Base-by-base conservation (phyloP, 2,888 invertebrate genomes). In the Cremastinae sp. region DNA sequence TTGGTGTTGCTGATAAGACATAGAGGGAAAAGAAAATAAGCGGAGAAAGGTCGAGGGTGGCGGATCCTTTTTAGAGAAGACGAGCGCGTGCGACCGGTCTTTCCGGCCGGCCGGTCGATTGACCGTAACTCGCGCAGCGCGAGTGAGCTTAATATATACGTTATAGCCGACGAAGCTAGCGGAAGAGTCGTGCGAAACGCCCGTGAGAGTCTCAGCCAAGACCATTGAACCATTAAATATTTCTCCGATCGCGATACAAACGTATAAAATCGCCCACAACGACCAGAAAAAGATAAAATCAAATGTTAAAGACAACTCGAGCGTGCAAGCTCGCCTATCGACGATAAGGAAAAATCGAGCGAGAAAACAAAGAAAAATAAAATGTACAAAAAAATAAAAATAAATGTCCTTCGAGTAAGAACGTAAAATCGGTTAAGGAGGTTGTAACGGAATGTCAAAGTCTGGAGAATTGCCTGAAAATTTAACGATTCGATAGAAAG, bases 141-240 rank as follows among this genome's bases (percentile, higher is more conserved):
- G 5, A 28, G 2, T 3, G 28, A 28, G 28, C 28, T 28, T 28
- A 28, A 2, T n/a, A n/a, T n/a, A n/a, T n/a, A n/a, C n/a, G n/a
- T n/a, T n/a, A n/a, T n/a, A n/a, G n/a, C n/a, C n/a, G n/a, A n/a
- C n/a, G n/a, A n/a, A n/a, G n/a, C n/a, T n/a, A n/a, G n/a, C n/a
- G n/a, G n/a, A n/a, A n/a, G 28, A 28, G 5, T 28, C 28, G 28
- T 28, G 28, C 5, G 28, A 28, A 28, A 28, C 47, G 59, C 61
- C 54, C 73, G 65, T 61, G 73, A 74, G 28, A 61, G 47, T 18
- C 22, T 2, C 34, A 68, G 64, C 66, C 65, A 68, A 72, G 73
- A 69, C 73, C 73, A 73, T 73, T 69, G 76, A 76, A 54, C 69
- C 64, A 61, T 77, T 56, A 70, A 70, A 70, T 70, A 77, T 77